Percentiles rank a stretch among this genome's conserved stretches.
Evolutionary conservation across 2,888 invertebrate genomes (phyloP).

Genomic region (Stenolophus ochropezus): DNA sequence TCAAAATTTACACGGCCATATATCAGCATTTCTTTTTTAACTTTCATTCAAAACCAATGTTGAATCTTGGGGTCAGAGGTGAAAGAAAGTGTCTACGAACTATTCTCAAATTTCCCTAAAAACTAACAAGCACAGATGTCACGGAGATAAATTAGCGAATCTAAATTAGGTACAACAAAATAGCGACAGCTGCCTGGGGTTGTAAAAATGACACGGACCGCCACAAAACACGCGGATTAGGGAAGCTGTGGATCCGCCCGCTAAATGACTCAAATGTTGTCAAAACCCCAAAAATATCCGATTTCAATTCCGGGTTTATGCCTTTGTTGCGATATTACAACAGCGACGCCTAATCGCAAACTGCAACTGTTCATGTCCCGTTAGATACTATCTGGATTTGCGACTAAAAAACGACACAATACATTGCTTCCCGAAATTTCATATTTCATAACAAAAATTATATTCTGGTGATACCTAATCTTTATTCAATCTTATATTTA

Average conservation of each 20-base stretch:
- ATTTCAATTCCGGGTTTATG: conserved; percentile 40
- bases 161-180: conserved; percentile 48
- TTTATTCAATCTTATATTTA: no score
- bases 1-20: conserved; percentile 22
- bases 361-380: neutral
- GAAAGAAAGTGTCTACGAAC: conserved; percentile 45
- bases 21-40: conserved; percentile 52
- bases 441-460: no score
- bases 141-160: conserved; percentile 49
- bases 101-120: conserved; percentile 2
- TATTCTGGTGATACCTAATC: no score
- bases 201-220: conserved; percentile 44
- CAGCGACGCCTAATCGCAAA: conserved; percentile 8
- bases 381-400: neutral
- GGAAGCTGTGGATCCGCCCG: conserved; percentile 40
- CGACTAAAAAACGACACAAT: no score
- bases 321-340: conserved; percentile 45
- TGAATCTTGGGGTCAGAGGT: conserved; percentile 50
- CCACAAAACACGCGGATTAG: conserved; percentile 33
- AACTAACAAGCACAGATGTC: conserved; percentile 49
- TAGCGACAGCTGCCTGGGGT: conserved; percentile 38
- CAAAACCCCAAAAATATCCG: conserved; percentile 48
- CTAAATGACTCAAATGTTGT: conserved; percentile 47
- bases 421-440: no score
- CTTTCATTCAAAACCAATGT: conserved; percentile 48